Base-by-base conservation (phyloP, 1,140 invertebrate species). In the Parasteatoda tepidariorum region DNA sequence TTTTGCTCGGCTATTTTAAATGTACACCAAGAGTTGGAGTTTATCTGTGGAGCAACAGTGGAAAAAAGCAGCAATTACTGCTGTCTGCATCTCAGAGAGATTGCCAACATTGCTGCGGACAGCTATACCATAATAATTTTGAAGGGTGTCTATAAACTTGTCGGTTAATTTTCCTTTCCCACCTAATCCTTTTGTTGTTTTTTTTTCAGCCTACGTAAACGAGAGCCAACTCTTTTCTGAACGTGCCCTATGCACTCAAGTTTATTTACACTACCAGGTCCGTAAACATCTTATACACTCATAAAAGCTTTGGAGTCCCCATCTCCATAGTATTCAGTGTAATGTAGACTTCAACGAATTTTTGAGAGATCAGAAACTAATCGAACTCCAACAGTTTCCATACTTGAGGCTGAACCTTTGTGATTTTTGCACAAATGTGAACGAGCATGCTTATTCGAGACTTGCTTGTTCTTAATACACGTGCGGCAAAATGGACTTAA, bases 101-200 rank as follows among this genome's bases (percentile, higher is more conserved):
- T 76, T 62, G 26, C 74, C 74, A 4, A 30, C 57, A 76, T 76
- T 76, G 57, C 31, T 54, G 18, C 62, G 62, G 26, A 76, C 68
- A 15, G 74, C 74, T n/a, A 62, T 76, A 6, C 62, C 57, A 28
- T 76, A 74, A 62, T 74, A 61, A 24, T 67, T 71, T 55, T 71
- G 38, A 18, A 54, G 26, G 3, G 24, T 48, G 54, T 71, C 41
- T 2, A 71, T 71, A 7, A 71, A 71, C 9, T 26, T 9, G 28
- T 54, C 68, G 26, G 68, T 48, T 7, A 71, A 31, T 71, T 71
- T 73, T 3, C 41, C 68, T 73, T 54, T 73, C 30, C 68, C 68
- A 1, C 41, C 15, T 4, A 73, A n/a, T 28, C 68, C 48, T 55
- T 57, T 73, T n/a, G 48, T 71, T 4, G 9, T 26, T n/a, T 22